These are phyloP conservation scores for Hyperoplus immaculatus DNA, from an alignment of 2,797 vertebrate genomes.

Conservation along the genomic window DNA sequence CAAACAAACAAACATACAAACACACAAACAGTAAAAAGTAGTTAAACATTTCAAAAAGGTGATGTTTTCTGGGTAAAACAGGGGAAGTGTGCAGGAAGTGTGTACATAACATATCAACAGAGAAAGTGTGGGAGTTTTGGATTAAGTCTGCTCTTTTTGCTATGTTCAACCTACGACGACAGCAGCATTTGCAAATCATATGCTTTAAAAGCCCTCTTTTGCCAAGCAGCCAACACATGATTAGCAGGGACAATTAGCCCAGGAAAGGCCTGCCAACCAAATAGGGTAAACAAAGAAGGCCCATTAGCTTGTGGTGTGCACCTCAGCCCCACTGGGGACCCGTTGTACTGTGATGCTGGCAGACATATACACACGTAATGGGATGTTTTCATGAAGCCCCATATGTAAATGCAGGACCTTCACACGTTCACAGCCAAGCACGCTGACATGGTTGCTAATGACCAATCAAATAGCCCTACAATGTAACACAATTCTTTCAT, in stretches of 20 bases:
- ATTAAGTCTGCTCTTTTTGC: slow-evolving; percentile 38
- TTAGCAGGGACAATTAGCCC: slow-evolving; percentile 76
- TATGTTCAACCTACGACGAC: slow-evolving; percentile 51
- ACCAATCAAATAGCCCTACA: slow-evolving; percentile 52
- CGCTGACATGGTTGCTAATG: slow-evolving; percentile 53
- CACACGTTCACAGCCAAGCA: slow-evolving; percentile 52
- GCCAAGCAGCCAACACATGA: slow-evolving; percentile 73
- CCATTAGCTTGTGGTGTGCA: slow-evolving; percentile 74
- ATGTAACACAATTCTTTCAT: slow-evolving; percentile 18
- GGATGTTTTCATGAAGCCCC: slow-evolving; percentile 68
- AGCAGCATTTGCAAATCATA: slow-evolving; percentile 47
- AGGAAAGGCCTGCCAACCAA: slow-evolving; percentile 70
- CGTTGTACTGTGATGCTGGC: slow-evolving; percentile 59
- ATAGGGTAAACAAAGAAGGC: slow-evolving; percentile 75
- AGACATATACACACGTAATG: slow-evolving; percentile 62
- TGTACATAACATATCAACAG: slow-evolving; percentile 23
- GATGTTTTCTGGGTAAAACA: neutral
- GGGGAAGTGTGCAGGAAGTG: slow-evolving; percentile 4
- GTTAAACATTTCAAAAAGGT: neutral
- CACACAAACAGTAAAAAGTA: slow-evolving; percentile 20
- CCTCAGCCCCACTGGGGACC: slow-evolving; percentile 59
- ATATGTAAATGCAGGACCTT: slow-evolving; percentile 64
- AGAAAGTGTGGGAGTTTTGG: slow-evolving; percentile 30
- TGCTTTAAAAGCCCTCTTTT: slow-evolving; percentile 66
- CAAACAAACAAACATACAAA: neutral